Evolutionary conservation across 2,113 vertebrate genomes (phyloP), one percentile per base, ranked within the genome.

Genomic region (Heterocephalus glaber): DNA sequence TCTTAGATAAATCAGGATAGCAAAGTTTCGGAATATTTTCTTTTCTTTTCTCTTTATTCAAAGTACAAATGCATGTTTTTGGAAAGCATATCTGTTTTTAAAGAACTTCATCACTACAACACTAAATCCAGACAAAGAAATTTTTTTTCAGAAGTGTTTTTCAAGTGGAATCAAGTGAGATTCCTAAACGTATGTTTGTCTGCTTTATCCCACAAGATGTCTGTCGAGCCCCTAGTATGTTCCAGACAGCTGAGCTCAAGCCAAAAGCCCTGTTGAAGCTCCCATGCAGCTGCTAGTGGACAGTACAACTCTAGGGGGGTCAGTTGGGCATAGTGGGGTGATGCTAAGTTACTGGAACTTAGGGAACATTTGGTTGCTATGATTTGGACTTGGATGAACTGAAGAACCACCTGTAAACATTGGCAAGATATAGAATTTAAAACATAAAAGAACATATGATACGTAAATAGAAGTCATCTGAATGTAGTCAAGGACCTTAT

Each of bases 211-310:
- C 11, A 1, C 17, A 2, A 0, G 1, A 9, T 35, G 26, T 35
- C 38, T 16, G 11, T 63, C 7, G 8, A 33, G 41, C 0, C 1
- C 1, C 20, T 22, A 0, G 20, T 9, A 4, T 28, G n/a, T 58
- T 77, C n/a, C 12, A 26, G 56, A 61, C 72, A 33, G 56, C 54
- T 35, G 38, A 11, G 44, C 30, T 86, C 60, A 30, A 17, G 17
- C 44, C 14, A 20, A 0, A 1, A 65, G 52, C 19, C 77, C 19
- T 66, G 60, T 14, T 6, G 0, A 56, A 20, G 4, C 16, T 35
- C 22, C 54, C 5, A 1, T 41, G 60, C 2, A 28, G 30, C 79
- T 80, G 33, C 41, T 35, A 54, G 30, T 35, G 49, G 65, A n/a
- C 19, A 19, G 47, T 35, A 28, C 11, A 19, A 16, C 44, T 72